phyloP scores from a whole-genome alignment of 1,140 invertebrate genomes.

The Penaeus indicus region DNA sequence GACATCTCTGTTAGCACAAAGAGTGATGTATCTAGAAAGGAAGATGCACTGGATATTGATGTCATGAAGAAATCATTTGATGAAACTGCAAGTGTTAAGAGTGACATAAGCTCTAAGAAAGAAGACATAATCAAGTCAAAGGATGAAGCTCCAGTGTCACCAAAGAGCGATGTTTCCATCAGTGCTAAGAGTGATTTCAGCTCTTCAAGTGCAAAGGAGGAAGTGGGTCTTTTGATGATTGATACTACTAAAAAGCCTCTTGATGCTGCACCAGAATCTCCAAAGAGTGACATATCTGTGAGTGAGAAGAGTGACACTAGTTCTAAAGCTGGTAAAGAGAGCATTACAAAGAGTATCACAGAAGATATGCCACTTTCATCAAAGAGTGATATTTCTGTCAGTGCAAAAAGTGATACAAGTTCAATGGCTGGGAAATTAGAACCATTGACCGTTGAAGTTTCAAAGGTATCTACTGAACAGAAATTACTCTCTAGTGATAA shows the following conservation, averaged over 20 bases:
- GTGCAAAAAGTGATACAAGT: slow-evolving; percentile 45
- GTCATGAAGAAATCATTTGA: slow-evolving; percentile 19
- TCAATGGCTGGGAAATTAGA: slow-evolving; percentile 29
- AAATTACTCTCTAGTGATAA: slow-evolving; percentile 46
- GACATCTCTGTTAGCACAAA: slow-evolving; percentile 39
- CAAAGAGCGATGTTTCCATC: slow-evolving; percentile 43
- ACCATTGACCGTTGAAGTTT: slow-evolving; percentile 29
- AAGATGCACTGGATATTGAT: not conserved
- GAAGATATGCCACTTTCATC: slow-evolving; percentile 48
- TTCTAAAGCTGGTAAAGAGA: not conserved
- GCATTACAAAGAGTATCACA: slow-evolving; percentile 21
- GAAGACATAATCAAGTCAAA: not conserved
- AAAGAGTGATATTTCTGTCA: slow-evolving; percentile 56
- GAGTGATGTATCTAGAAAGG: no score
- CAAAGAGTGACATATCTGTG: slow-evolving; percentile 46
- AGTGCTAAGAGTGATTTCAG: slow-evolving; percentile 38
- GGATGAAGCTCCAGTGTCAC: slow-evolving; percentile 40
- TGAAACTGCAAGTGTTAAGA: not conserved
- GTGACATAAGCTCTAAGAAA: slow-evolving; percentile 2
- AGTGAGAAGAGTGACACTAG: slow-evolving; percentile 42
- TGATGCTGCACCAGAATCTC: slow-evolving; percentile 25
- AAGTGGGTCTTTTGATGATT: not conserved
- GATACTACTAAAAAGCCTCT: slow-evolving; percentile 10
- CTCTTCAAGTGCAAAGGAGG: not conserved
- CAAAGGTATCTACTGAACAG: slow-evolving; percentile 36